Evolutionary conservation across 2,113 vertebrate species (phyloP).

Genomic region (Vulpes vulpes): DNA sequence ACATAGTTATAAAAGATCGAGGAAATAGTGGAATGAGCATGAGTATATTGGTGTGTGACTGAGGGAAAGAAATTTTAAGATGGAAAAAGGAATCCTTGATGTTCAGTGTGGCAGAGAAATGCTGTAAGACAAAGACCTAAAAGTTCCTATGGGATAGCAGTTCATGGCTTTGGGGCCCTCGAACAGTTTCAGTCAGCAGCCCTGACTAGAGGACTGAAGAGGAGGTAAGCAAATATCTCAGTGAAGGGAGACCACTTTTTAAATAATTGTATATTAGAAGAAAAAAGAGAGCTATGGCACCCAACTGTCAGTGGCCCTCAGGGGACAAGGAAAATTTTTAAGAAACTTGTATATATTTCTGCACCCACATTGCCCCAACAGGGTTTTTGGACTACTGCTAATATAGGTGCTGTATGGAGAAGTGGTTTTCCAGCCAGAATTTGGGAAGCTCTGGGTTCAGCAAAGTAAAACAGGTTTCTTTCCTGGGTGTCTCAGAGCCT

Average conservation of each 20-base stretch:
- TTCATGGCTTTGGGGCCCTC: neutral
- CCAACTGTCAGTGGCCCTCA: neutral
- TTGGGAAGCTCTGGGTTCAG: neutral
- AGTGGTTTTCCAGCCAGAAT: neutral
- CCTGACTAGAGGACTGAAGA: neutral
- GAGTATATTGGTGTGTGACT: neutral
- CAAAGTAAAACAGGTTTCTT: neutral
- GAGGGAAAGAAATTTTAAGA: neutral
- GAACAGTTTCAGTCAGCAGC: neutral
- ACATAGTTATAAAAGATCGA: neutral
- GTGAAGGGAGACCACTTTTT: neutral
- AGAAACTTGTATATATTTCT: neutral
- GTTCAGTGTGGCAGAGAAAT: neutral
- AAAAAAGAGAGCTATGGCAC: neutral
- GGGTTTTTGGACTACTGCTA: neutral
- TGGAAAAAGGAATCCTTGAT: neutral
- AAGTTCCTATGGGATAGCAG: neutral
- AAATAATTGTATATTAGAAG: neutral
- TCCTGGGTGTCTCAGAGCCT: neutral
- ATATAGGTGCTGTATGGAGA: neutral
- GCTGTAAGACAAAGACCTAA: neutral
- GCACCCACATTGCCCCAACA: neutral
- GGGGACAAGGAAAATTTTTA: neutral
- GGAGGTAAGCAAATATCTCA: neutral
- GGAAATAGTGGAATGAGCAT: neutral